Base-by-base conservation (phyloP, 2,113 vertebrate genomes). In the Coregonus clupeaformis region DNA sequence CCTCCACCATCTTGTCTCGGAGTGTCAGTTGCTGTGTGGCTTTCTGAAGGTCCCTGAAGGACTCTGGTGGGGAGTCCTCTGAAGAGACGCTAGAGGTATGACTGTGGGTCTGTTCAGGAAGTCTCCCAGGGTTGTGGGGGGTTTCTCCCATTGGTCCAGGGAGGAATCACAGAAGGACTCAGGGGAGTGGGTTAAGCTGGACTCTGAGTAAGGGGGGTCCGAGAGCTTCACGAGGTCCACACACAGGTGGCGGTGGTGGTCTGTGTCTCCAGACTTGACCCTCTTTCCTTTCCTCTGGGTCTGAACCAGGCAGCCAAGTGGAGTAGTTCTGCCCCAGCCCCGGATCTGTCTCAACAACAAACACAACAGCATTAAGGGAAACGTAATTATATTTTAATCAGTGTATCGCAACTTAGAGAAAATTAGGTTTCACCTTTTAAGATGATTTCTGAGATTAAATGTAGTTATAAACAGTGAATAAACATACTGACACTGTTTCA, bases 281-380 rank as follows among this genome's bases (percentile, higher is more conserved):
- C 90, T 93, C 69, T 76, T 91, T 47, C 72, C 45, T 74, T 73
- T 91, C 79, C 91, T 94, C 76, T 85, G 89, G 32, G 89, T 65
- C 78, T 91, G 83, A 79, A 93, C 75, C 63, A 90, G 79, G 79
- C 88, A 90, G 75, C 91, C 90, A 12, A 88, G 80, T 12, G 93
- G 90, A 65, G 89, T 81, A 25, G 80, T 85, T 80, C 84, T 90
- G 73, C 82, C 87, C 94, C 96, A 95, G 30, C 94, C 93, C n/a
- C 81, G 83, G 42, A 94, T 91, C 95, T 95, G 90, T 71, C 72
- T 63, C 22, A 36, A 78, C 75, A 32, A 73, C 9, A 81, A 78
- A 77, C 27, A 25, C 36, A 27, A 73, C 14, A 13, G 42, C 18
- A 29, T 20, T 42, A 9, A 65, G 13, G 13, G 68, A 66, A 69